Percentiles rank a stretch among this genome's conserved stretches.
These are phyloP conservation scores for Isaurus tuberculatus DNA, from an alignment of 92 coral and sea anemone species.

Conservation along the genomic window DNA sequence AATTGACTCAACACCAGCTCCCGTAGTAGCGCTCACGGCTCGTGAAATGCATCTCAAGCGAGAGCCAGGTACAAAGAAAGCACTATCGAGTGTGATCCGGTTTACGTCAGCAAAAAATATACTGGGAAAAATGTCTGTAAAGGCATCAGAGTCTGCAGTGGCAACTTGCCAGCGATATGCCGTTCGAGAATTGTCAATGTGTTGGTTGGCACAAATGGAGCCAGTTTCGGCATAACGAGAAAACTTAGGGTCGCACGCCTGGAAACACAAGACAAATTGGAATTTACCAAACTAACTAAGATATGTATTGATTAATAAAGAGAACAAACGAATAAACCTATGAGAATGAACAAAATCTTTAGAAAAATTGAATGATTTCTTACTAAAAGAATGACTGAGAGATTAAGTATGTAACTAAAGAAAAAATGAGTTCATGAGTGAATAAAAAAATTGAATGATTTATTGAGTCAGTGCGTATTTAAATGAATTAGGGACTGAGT, in stretches of 20 bases:
- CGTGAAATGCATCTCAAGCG: conserved; percentile 91
- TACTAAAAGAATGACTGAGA: no score
- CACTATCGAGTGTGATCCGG: conserved; percentile 84
- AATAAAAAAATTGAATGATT: no score
- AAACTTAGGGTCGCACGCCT: conserved; percentile 96
- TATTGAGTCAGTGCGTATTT: no score
- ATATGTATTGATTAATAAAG: background rate
- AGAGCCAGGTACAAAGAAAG: conserved; percentile 86
- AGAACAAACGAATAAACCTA: background rate
- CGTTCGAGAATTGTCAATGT: conserved; percentile 79
- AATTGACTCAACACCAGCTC: conserved; percentile 86
- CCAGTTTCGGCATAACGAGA: conserved; percentile 97
- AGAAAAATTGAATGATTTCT: no score
- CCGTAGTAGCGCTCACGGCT: conserved; percentile 78
- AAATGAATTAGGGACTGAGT: no score
- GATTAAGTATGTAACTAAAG: no score
- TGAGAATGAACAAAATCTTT: no score
- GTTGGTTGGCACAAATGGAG: conserved; percentile 84
- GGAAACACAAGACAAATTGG: background rate
- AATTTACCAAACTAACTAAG: background rate
- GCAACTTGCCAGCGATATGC: conserved; percentile 92
- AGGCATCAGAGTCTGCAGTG: conserved; percentile 50
- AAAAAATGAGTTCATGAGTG: no score
- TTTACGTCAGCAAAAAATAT: conserved; percentile 85
- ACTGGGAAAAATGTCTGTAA: conserved; percentile 71